Conservation (phyloP, 2,113 vertebrate genomes). For the Danio rerio region GRCz12tu NC_133198.1:7686501-7687000, state of each 20-base stretch:
- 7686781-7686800: slow-evolving; percentile 69
- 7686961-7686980: slow-evolving; percentile 9
- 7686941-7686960: slow-evolving; percentile 47
- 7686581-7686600: too few species aligned
- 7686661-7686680: slow-evolving; percentile 73
- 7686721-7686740: slow-evolving; percentile 54
- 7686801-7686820: slow-evolving; percentile 43
- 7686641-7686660: background rate
- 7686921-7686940: slow-evolving; percentile 64
- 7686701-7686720: slow-evolving; percentile 21
- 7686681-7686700: slow-evolving; percentile 59
- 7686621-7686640: too few species aligned
- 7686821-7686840: slow-evolving; percentile 67
- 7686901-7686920: slow-evolving; percentile 61
- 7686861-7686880: slow-evolving; percentile 42
- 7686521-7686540: too few species aligned
- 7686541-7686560: too few species aligned
- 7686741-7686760: slow-evolving; percentile 31
- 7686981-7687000: too few species aligned
- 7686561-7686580: too few species aligned
- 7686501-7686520: too few species aligned
- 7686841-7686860: slow-evolving; percentile 33
- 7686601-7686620: too few species aligned
- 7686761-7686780: slow-evolving; percentile 31
- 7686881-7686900: slow-evolving; percentile 36